These are phyloP conservation scores for Python bivittatus DNA, from an alignment of 2,113 vertebrate species.

Conservation along the genomic window DNA sequence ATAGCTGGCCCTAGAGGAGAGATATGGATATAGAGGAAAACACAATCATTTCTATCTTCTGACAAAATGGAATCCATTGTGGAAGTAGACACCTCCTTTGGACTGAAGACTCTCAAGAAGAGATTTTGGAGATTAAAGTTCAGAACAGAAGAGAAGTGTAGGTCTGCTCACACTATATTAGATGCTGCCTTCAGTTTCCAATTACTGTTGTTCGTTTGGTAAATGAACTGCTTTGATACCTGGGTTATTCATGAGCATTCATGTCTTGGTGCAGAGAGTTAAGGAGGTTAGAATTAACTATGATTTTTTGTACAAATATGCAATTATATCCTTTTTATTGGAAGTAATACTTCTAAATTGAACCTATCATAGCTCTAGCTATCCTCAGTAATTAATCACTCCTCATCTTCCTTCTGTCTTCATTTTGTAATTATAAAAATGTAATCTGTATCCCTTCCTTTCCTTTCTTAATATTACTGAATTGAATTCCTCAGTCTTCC, in stretches of 20 bases:
- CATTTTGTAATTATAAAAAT: background rate
- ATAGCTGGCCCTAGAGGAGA: no score
- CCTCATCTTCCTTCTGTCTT: background rate
- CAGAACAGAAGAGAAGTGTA: background rate
- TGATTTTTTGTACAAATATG: background rate
- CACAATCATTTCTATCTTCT: background rate
- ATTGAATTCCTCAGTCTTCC: background rate
- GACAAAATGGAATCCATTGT: background rate
- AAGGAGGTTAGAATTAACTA: no score
- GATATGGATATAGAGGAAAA: no score
- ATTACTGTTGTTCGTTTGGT: background rate
- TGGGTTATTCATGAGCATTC: background rate
- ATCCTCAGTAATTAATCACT: background rate
- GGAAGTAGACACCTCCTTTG: no score
- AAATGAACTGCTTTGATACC: no score
- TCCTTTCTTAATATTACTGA: background rate
- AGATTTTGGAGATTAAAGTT: background rate
- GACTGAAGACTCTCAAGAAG: no score
- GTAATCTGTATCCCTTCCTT: background rate
- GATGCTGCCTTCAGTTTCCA: background rate
- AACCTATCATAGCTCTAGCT: background rate
- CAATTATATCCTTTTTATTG: background rate
- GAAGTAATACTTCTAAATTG: background rate
- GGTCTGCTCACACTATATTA: background rate
- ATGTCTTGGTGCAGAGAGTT: background rate